phyloP scores from a whole-genome alignment of 2,113 vertebrate genomes.

The Sylvicapra grimmia region DNA sequence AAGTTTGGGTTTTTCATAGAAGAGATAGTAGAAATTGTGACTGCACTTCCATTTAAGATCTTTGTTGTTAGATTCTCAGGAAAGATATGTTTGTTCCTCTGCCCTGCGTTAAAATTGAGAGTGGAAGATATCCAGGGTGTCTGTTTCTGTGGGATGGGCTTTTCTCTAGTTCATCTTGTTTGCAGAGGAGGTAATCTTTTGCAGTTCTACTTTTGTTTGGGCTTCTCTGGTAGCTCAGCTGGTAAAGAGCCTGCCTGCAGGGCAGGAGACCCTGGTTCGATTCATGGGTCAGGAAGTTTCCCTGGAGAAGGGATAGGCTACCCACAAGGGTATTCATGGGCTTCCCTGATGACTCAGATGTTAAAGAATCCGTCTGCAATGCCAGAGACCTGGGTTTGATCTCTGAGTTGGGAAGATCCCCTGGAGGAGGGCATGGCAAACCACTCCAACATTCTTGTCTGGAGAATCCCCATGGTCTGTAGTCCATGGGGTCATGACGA shows the following conservation, averaged over 20 bases:
- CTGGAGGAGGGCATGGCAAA: neutral
- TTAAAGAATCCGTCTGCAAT: neutral
- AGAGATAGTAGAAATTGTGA: neutral
- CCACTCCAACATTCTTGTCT: neutral
- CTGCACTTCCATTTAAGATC: neutral
- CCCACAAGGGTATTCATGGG: rapidly evolving
- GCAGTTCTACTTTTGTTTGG: neutral
- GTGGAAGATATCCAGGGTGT: neutral
- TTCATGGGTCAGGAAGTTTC: neutral
- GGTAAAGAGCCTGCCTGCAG: neutral
- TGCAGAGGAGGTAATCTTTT: neutral
- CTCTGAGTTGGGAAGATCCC: neutral
- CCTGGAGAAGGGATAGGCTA: neutral
- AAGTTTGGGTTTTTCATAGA: neutral
- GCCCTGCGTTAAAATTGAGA: neutral
- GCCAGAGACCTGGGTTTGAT: neutral
- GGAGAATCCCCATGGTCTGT: neutral
- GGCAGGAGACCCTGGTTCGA: neutral
- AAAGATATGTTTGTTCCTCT: neutral
- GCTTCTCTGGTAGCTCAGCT: neutral
- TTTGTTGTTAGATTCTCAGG: neutral
- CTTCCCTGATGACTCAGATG: neutral
- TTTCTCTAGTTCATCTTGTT: neutral
- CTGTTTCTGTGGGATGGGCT: neutral
- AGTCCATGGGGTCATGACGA: no score